Base-by-base conservation (phyloP, 2,113 vertebrate genomes). In the Sorex araneus region DNA sequence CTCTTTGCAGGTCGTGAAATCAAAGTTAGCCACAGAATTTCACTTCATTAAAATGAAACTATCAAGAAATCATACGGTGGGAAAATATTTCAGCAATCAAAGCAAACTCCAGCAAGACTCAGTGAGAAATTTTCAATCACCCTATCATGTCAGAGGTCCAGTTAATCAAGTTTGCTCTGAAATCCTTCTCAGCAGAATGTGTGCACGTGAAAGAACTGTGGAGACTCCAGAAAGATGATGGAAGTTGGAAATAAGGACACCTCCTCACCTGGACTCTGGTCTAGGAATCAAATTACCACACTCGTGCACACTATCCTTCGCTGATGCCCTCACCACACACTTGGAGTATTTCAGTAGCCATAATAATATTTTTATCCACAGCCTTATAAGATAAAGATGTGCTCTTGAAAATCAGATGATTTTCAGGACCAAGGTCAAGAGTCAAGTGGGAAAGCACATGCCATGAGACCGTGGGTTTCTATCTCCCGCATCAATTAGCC, bases 161-260 rank as follows among this genome's bases (percentile, higher is more conserved):
- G 98, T 99, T 91, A 99, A 99, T 98, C 98, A 98, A 96, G 98
- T 99, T 94, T 99, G 98, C 98, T 99, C 99, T 70, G 99, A 99
- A 98, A 99, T 99, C 97, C 98, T 99, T 95, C 98, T 99, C 95
- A 99, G 99, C 97, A 98, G 99, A 96, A 97, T 99, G 90, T 99
- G 99, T 97, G 94, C 95, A 15, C 96, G 75, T 66, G 94, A 73
- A 94, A 95, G 81, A 67, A 93, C 92, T 50, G 88, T 89, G 90
- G 85, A 94, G 88, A n/a, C 92, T 96, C 45, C 64, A 67, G 92
- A 63, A 34, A 85, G 84, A 78, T 96, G 84, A 91, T 50, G 21
- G 27, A 91, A 40, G 1, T 0, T 67, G 3, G 63, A 89, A 60
- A 18, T 36, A 8, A 11, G 94, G 70, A 83, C 84, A 85, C 74